phyloP scores from a whole-genome alignment of 2,113 vertebrate species.

The Meles meles region DNA sequence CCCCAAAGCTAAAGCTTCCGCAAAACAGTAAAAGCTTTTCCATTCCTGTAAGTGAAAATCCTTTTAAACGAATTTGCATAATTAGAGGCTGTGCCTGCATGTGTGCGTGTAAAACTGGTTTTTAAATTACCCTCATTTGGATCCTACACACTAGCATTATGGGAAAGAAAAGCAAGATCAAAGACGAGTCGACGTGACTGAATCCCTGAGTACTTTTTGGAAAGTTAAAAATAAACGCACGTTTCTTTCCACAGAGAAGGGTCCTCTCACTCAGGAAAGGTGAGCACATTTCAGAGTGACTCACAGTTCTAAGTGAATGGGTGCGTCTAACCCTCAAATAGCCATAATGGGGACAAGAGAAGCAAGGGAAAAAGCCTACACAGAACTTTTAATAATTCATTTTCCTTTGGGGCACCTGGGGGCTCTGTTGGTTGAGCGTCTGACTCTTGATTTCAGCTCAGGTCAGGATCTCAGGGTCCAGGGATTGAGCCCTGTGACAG shows the following conservation, averaged over 20 bases:
- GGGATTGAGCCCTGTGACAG: neutral
- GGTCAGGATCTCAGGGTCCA: neutral
- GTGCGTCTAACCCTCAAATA: neutral
- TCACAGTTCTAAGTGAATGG: neutral
- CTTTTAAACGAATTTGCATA: slow-evolving; percentile 65
- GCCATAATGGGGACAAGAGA: neutral
- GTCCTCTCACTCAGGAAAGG: neutral
- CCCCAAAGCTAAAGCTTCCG: neutral
- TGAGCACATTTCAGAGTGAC: neutral
- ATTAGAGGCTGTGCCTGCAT: neutral
- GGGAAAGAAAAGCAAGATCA: slow-evolving; percentile 67
- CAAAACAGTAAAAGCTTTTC: slow-evolving; percentile 39
- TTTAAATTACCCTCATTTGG: slow-evolving; percentile 70
- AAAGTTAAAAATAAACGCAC: slow-evolving; percentile 36
- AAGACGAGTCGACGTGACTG: neutral
- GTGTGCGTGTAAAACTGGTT: slow-evolving; percentile 9
- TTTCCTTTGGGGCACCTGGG: neutral
- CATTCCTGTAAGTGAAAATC: slow-evolving; percentile 49
- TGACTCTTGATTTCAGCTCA: neutral
- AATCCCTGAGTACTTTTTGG: neutral
- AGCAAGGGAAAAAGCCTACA: neutral
- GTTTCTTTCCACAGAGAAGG: neutral
- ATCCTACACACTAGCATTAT: slow-evolving; percentile 59
- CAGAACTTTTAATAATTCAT: neutral
- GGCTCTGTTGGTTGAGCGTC: neutral